Base-by-base conservation (phyloP, 2,113 vertebrate genomes). In the Psophia crepitans region DNA sequence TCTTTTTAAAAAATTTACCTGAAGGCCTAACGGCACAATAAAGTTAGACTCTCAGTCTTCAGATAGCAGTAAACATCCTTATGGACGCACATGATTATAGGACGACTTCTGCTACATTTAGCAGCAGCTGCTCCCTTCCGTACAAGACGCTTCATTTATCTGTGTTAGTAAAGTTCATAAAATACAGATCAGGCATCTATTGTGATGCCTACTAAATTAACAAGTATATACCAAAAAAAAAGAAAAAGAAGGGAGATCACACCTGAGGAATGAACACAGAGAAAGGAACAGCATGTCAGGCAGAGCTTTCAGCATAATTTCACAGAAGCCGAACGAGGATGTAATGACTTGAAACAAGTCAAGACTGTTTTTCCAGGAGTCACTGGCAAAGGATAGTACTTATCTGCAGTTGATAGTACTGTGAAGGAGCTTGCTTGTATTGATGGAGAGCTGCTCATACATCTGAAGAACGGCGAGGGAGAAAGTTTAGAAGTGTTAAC, bases 61-160 rank as follows among this genome's bases (percentile, higher is more conserved):
- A 26, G 43, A 60, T 33, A 48, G 37, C 19, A 60, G 5, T 22
- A 53, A 61, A 4, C 2, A 2, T 22, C 28, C 21, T 82, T 79
- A 78, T 3, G 2, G 0, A 79, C 8, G 14, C 4, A 2, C 6
- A 8, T 6, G 26, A 78, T 30, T 66, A 49, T 3, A 75, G 16
- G 23, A 73, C 5, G 23, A 21, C 26, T 68, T 75, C 7, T 2
- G 0, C 43, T 33, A 51, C 20, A 43, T 33, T 63, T 35, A 85
- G 12, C 20, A 54, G 32, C 20, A 79, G 16, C 53, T 79, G 20
- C 33, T 93, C 33, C 39, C 51, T 91, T 53, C 32, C 57, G 8
- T 35, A 0, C 5, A 41, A 89, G 15, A 44, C 23, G 44, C 5
- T 70, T 63, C 16, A 26, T 68, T 68, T 77, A 48, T 13, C 20